A percentile compares a stretch with the other conserved stretches of the same genome.
Evolutionary conservation across 2,888 invertebrate species (phyloP).

Genomic region (Gerris lacustris): DNA sequence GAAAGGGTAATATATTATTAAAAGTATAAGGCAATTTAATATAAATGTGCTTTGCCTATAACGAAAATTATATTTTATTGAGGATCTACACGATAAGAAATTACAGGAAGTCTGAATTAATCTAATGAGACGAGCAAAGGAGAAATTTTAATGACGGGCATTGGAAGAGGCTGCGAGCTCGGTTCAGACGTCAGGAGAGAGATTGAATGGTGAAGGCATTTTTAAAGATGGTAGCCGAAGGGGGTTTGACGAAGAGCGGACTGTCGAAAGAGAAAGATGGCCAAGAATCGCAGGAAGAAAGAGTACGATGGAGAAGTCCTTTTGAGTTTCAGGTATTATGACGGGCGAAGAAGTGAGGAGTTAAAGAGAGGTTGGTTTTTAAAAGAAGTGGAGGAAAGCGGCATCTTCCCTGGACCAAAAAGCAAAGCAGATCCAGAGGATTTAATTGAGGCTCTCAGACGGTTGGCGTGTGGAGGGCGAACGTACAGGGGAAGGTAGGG

Average conservation of each 20-base stretch:
- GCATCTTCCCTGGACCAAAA: not conserved
- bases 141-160: not conserved
- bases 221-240: not conserved
- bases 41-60: no score
- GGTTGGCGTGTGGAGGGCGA: not conserved
- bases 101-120: slow-evolving; percentile 5
- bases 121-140: not conserved
- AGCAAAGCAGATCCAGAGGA: not conserved
- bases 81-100: not conserved
- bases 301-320: no score
- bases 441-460: not conserved
- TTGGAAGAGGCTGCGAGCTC: not conserved
- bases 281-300: not conserved
- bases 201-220: not conserved
- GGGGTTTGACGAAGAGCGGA: not conserved
- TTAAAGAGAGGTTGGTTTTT: not conserved
- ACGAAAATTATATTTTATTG: no score
- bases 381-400: not conserved
- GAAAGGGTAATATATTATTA: no score
- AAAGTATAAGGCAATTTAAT: no score
- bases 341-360: not conserved
- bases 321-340: not conserved
- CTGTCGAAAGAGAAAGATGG: not conserved
- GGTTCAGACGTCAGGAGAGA: not conserved
- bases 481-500: slow-evolving; percentile 42